Conservation (phyloP, 2,113 vertebrate species). For the Alosa alosa region DNA sequence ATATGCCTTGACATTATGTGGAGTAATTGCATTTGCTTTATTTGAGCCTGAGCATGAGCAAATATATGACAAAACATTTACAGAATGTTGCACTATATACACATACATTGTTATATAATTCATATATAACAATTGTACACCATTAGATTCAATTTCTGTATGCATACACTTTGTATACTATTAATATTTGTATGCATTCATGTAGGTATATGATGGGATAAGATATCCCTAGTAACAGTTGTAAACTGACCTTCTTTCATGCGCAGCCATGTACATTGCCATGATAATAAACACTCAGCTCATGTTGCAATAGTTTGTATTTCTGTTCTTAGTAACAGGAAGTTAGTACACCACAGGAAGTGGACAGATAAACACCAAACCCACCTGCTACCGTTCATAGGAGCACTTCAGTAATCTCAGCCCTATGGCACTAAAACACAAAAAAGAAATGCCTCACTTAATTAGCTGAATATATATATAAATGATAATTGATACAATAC, state of each 20-base stretch:
- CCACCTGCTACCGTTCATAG: constrained; percentile 44
- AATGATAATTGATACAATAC: too few relatives aligned
- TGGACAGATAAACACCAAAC: constrained; percentile 21
- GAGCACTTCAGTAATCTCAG: not conserved
- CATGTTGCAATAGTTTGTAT: constrained; percentile 23
- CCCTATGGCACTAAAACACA: not conserved
- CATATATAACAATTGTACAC: too few relatives aligned
- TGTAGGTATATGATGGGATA: not conserved
- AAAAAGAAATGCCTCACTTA: not conserved
- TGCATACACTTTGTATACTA: not conserved
- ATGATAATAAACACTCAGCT: not conserved
- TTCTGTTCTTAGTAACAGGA: constrained; percentile 36
- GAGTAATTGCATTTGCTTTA: not conserved
- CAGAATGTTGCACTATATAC: not conserved
- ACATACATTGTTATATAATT: not conserved
- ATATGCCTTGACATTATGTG: not conserved
- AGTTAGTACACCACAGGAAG: constrained; percentile 43
- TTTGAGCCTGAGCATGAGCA: not conserved
- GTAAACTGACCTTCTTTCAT: not conserved
- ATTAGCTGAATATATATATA: not conserved
- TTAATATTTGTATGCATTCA: not conserved
- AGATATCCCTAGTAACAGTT: not conserved
- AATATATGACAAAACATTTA: too few relatives aligned
- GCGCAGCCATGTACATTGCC: not conserved
- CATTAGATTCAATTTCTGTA: not conserved